Percentiles rank a stretch among this genome's conserved stretches.
Evolutionary conservation across 2,113 vertebrate genomes (phyloP).

Genomic region (Balaeniceps rex): DNA sequence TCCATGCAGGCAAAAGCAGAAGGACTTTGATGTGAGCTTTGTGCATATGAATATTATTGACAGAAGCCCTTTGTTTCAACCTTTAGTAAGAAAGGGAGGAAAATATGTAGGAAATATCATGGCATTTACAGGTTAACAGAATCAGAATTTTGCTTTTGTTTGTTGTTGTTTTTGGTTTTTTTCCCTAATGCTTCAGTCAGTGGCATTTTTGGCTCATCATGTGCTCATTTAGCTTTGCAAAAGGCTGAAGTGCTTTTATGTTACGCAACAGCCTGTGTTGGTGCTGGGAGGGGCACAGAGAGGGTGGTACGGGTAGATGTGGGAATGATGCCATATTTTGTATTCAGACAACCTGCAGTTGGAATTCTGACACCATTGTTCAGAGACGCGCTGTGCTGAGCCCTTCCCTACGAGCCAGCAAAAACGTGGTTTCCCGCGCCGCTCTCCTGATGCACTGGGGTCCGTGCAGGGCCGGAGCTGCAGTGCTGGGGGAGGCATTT

Average conservation of each 20-base stretch:
- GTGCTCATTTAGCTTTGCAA: not conserved
- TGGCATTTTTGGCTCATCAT: not conserved
- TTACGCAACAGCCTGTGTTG: not conserved
- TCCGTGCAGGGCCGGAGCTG: fast-evolving
- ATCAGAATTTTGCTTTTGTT: not conserved
- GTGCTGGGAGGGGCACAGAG: not conserved
- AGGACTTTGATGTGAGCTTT: not conserved
- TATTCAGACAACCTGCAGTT: not conserved
- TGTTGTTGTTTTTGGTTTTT: no score
- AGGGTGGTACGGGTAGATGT: no score
- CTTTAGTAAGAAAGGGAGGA: not conserved
- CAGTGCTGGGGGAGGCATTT: not conserved
- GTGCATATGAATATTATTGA: not conserved
- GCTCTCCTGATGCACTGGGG: no score
- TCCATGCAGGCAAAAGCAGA: not conserved
- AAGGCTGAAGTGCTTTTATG: not conserved
- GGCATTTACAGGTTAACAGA: not conserved
- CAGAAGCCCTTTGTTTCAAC: not conserved
- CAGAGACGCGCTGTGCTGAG: not conserved
- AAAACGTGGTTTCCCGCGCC: fast-evolving
- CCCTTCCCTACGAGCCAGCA: not conserved
- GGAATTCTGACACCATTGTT: not conserved
- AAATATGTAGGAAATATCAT: not conserved
- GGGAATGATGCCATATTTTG: not conserved
- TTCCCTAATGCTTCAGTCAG: not conserved